Evolutionary conservation across 2,888 invertebrate species (phyloP).

Genomic region (Rhagophthalmus giganteus): DNA sequence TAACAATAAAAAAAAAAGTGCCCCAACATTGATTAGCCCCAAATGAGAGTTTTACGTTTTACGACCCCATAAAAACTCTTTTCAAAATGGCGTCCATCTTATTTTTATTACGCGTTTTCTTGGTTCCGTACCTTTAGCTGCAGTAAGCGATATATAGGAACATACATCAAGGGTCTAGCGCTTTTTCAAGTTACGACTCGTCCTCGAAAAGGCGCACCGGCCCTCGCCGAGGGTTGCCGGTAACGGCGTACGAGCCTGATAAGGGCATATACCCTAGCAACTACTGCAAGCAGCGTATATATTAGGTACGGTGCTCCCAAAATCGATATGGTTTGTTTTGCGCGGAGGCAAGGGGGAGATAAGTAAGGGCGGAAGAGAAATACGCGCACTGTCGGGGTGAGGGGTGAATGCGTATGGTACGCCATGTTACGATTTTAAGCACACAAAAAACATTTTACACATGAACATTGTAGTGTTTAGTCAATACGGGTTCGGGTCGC

Average conservation of each 20-base stretch:
- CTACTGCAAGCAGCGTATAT: slow-evolving; percentile 48
- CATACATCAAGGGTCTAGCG: slow-evolving; percentile 45
- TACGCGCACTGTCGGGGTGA: slow-evolving; percentile 45
- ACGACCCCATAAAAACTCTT: slow-evolving; percentile 48
- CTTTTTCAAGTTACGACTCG: slow-evolving; percentile 32
- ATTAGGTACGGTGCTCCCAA: slow-evolving; percentile 53
- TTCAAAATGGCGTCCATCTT: slow-evolving; percentile 51
- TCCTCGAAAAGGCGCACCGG: slow-evolving; percentile 23
- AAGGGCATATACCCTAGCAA: slow-evolving; percentile 48
- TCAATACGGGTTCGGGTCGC: slow-evolving; percentile 43
- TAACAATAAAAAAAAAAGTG: slow-evolving; percentile 47
- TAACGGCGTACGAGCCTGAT: slow-evolving; percentile 42
- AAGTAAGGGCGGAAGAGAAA: slow-evolving; percentile 50
- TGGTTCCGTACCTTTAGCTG: slow-evolving; percentile 42
- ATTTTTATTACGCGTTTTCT: slow-evolving; percentile 47
- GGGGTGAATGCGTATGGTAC: slow-evolving; percentile 52
- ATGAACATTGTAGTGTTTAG: slow-evolving; percentile 51
- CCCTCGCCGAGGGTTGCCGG: slow-evolving; percentile 24
- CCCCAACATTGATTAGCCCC: slow-evolving; percentile 47
- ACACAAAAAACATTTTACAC: slow-evolving; percentile 52
- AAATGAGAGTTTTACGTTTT: slow-evolving; percentile 52
- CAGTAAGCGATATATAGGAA: slow-evolving; percentile 44
- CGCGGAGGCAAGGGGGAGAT: slow-evolving; percentile 42
- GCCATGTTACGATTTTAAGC: slow-evolving; percentile 53
- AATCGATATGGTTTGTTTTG: slow-evolving; percentile 59